These are phyloP conservation scores for Automeris io DNA, from an alignment of 2,888 invertebrate species.

Conservation along the genomic window DNA sequence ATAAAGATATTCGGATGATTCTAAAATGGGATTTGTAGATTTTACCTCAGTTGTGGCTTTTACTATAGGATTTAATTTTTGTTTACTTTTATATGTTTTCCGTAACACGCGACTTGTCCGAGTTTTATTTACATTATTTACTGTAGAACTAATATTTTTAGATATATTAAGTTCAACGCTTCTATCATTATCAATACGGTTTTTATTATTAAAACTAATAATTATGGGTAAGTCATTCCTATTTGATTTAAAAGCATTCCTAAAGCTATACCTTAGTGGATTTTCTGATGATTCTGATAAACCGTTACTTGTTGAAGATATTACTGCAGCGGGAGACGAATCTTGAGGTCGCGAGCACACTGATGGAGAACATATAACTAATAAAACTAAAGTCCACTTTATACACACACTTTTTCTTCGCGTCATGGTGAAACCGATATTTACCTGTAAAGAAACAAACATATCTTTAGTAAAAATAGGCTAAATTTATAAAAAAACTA, in stretches of 20 bases:
- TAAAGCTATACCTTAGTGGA: slow-evolving; percentile 61
- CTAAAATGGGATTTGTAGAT: not conserved
- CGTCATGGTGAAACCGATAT: slow-evolving; percentile 47
- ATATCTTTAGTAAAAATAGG: no score
- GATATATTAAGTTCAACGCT: not conserved
- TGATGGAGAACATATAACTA: slow-evolving; percentile 48
- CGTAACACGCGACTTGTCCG: slow-evolving; percentile 11
- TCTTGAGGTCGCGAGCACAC: slow-evolving; percentile 61
- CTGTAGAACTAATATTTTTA: not conserved
- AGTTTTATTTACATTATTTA: slow-evolving; percentile 10
- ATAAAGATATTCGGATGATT: not conserved
- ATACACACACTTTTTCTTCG: slow-evolving; percentile 59
- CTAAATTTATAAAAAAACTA: no score
- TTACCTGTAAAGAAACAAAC: slow-evolving; percentile 59
- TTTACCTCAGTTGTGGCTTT: slow-evolving; percentile 1
- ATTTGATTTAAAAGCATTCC: slow-evolving; percentile 24
- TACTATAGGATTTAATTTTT: slow-evolving; percentile 7
- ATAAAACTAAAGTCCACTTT: slow-evolving; percentile 66
- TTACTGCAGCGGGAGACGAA: slow-evolving; percentile 18
- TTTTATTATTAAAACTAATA: slow-evolving; percentile 25
- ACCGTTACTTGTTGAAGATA: slow-evolving; percentile 27
- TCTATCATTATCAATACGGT: slow-evolving; percentile 7
- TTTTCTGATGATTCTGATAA: slow-evolving; percentile 42
- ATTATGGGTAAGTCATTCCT: slow-evolving; percentile 32
- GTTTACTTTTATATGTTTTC: slow-evolving; percentile 6